A percentile compares a stretch with the other conserved stretches of the same genome.
phyloP scores from a whole-genome alignment of 2,888 invertebrate genomes.

The Zaprionus lineosus region DNA sequence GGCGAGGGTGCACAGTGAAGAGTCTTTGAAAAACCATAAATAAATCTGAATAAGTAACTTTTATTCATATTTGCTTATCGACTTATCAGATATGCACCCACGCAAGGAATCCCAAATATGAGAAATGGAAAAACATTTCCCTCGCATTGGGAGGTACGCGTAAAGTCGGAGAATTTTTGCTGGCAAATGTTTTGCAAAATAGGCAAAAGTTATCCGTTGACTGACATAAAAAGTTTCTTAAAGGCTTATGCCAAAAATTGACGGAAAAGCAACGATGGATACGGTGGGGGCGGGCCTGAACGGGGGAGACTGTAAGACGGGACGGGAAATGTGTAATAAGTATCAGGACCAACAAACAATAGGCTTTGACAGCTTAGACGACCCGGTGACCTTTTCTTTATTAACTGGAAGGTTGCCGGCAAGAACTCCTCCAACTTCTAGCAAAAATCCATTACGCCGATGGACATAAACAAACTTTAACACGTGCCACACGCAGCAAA shows the following conservation, averaged over 20 bases:
- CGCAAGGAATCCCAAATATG: too few species aligned
- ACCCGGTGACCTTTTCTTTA: slow-evolving; percentile 38
- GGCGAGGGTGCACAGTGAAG: too few species aligned
- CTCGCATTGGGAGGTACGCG: too few species aligned
- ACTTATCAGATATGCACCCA: too few species aligned
- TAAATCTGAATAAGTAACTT: too few species aligned
- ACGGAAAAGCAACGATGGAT: background rate
- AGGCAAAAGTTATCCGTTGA: background rate
- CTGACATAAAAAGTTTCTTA: slow-evolving; percentile 10
- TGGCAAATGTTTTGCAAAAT: background rate
- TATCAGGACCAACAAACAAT: slow-evolving; percentile 7
- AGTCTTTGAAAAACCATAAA: too few species aligned
- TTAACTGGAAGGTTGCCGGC: slow-evolving; percentile 28
- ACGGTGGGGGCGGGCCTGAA: too few species aligned
- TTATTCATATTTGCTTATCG: too few species aligned
- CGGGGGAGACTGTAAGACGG: background rate
- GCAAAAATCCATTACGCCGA: slow-evolving; percentile 20
- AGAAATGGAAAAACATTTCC: too few species aligned
- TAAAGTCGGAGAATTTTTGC: too few species aligned
- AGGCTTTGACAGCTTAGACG: slow-evolving; percentile 42
- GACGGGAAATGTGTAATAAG: background rate
- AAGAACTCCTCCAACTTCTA: too few species aligned
- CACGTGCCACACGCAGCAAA: slow-evolving; percentile 60
- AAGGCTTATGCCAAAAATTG: slow-evolving; percentile 30
- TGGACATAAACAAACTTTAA: slow-evolving; percentile 1